Evolutionary conservation across 2,113 vertebrate species (phyloP).

Genomic region (Cyanistes caeruleus): DNA sequence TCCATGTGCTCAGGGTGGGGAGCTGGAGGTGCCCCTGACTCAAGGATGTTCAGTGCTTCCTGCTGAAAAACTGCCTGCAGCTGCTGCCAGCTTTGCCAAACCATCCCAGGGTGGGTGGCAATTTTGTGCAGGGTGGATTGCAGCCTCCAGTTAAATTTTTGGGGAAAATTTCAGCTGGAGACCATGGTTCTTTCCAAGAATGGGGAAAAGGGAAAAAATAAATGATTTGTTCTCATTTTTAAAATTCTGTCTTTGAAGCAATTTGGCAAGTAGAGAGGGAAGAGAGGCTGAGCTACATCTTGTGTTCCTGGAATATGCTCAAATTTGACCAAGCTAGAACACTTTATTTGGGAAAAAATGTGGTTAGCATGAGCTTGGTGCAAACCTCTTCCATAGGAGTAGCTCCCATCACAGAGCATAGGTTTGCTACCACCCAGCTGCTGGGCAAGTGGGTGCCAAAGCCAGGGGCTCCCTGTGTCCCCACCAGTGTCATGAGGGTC

Average conservation of each 20-base stretch:
- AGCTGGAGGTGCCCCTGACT: not conserved
- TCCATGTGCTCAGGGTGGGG: not conserved
- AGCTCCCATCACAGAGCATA: fast-evolving
- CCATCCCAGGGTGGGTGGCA: not conserved
- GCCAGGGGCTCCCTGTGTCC: not conserved
- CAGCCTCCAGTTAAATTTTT: not conserved
- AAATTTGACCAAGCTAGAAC: constrained; percentile 42
- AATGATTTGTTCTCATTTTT: constrained; percentile 1
- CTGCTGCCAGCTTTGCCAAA: not conserved
- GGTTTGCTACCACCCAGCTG: not conserved
- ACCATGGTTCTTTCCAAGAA: not conserved
- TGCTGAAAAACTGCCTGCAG: not conserved
- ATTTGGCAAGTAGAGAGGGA: constrained; percentile 28
- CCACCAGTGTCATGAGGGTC: fast-evolving
- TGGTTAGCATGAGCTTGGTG: not conserved
- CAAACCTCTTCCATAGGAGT: not conserved
- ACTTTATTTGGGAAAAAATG: constrained; percentile 58
- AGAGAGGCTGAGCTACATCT: constrained; percentile 15
- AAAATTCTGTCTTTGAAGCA: constrained; percentile 34
- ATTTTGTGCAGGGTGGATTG: not conserved
- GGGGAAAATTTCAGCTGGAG: not conserved
- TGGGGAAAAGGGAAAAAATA: not conserved
- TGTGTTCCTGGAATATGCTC: constrained; percentile 44
- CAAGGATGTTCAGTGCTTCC: not conserved
- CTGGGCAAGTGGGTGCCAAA: not conserved